Conservation (phyloP, 2,888 invertebrate genomes). For the Drosophila prostipennis region DNA sequence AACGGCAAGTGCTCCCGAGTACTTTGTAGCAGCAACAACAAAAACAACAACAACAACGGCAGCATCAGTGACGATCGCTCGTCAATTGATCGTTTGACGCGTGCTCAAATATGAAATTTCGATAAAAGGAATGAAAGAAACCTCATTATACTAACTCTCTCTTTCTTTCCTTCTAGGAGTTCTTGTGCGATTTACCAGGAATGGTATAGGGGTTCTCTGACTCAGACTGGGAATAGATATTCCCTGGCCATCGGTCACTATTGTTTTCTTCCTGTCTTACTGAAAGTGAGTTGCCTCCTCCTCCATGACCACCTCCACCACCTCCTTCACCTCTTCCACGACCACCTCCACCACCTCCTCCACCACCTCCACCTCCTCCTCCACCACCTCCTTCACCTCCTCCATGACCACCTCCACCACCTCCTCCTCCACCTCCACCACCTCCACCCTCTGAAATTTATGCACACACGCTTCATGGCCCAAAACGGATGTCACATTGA, state of each 20-base stretch:
- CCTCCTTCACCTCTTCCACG: no score
- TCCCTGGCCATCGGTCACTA: not conserved
- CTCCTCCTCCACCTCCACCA: not conserved
- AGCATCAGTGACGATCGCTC: not conserved
- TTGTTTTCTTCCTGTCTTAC: slow-evolving; percentile 43
- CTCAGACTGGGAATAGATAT: not conserved
- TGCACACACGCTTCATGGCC: slow-evolving; percentile 56
- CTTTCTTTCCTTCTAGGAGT: no score
- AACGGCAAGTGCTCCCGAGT: not conserved
- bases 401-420: not conserved
- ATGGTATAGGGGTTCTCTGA: not conserved
- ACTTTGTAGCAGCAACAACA: not conserved
- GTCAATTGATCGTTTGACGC: no score
- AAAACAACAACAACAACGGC: not conserved
- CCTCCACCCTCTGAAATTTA: slow-evolving; percentile 53
- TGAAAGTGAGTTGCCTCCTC: slow-evolving; percentile 19
- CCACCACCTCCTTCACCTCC: not conserved
- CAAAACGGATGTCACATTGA: slow-evolving; percentile 67
- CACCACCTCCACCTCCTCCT: not conserved
- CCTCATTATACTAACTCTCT: no score
- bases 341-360: not conserved
- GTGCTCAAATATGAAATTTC: no score
- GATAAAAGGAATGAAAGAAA: no score
- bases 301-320: not conserved
- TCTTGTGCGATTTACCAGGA: no score